phyloP scores from a whole-genome alignment of 2,113 vertebrate genomes.

The Morphnarchus princeps region DNA sequence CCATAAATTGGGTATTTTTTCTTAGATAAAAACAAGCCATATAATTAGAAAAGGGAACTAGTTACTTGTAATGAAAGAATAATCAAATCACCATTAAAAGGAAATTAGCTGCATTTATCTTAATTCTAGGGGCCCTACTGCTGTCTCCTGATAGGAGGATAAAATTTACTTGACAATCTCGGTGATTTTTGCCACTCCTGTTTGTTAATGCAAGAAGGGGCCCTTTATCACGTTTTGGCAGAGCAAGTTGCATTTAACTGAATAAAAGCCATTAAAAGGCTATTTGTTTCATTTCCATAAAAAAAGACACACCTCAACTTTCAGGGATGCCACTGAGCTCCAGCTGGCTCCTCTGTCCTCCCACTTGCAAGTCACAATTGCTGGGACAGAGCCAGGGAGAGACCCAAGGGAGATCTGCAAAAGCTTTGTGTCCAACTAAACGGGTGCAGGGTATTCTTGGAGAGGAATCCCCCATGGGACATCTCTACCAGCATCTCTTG shows the following conservation, averaged over 20 bases:
- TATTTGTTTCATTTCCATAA: not conserved
- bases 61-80: constrained; percentile 34
- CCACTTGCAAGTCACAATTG: not conserved
- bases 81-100: constrained; percentile 46
- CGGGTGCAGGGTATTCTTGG: not conserved
- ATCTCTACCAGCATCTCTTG: rapidly evolving
- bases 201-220: not conserved
- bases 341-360: not conserved
- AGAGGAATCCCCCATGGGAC: not conserved
- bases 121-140: not conserved
- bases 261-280: not conserved
- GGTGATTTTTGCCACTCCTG: not conserved
- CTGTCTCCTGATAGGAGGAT: not conserved
- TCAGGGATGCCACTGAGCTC: not conserved
- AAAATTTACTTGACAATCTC: not conserved
- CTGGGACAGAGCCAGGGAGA: not conserved
- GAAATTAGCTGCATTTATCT: constrained; percentile 37
- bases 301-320: not conserved
- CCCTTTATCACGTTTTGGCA: not conserved
- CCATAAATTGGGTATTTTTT: not conserved
- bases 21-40: constrained; percentile 20
- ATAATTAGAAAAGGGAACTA: constrained; percentile 50
- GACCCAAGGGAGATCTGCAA: not conserved
- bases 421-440: not conserved
- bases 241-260: not conserved